These are phyloP conservation scores for Aramus guarauna DNA, from an alignment of 2,113 vertebrate species.

Conservation along the genomic window DNA sequence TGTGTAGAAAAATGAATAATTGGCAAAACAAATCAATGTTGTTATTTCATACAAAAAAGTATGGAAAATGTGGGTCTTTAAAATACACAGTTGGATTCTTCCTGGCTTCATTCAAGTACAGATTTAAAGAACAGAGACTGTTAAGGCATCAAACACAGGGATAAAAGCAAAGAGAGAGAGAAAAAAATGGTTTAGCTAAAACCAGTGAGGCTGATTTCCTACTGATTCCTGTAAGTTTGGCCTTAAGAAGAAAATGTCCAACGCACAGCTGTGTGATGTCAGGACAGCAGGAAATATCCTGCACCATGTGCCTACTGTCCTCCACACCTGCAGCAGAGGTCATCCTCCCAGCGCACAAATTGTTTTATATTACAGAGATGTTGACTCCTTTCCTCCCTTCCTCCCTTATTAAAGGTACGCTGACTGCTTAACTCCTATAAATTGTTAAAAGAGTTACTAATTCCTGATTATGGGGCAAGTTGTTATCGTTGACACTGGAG, in stretches of 20 bases:
- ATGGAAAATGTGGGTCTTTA: conserved; percentile 17
- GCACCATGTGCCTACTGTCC: neutral
- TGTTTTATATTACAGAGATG: neutral
- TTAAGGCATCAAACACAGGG: neutral
- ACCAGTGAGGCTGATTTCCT: neutral
- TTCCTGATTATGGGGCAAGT: neutral
- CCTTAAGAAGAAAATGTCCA: neutral
- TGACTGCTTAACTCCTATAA: neutral
- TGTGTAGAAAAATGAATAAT: conserved; percentile 4
- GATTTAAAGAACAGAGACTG: neutral
- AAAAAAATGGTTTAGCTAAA: neutral
- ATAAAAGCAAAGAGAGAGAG: neutral
- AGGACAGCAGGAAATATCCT: neutral
- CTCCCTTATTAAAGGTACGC: neutral
- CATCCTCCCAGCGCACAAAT: neutral
- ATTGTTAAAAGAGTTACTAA: neutral
- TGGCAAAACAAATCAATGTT: conserved; percentile 46
- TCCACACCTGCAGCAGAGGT: neutral
- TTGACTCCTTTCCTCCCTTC: neutral
- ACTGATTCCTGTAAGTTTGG: neutral
- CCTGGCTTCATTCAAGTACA: neutral
- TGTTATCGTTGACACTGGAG: neutral
- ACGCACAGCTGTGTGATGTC: neutral
- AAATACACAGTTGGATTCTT: conserved; percentile 19
- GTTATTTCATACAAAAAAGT: conserved; percentile 10